Base-by-base conservation (phyloP, 2,888 invertebrate genomes). In the Cosmopolites sordidus region DNA sequence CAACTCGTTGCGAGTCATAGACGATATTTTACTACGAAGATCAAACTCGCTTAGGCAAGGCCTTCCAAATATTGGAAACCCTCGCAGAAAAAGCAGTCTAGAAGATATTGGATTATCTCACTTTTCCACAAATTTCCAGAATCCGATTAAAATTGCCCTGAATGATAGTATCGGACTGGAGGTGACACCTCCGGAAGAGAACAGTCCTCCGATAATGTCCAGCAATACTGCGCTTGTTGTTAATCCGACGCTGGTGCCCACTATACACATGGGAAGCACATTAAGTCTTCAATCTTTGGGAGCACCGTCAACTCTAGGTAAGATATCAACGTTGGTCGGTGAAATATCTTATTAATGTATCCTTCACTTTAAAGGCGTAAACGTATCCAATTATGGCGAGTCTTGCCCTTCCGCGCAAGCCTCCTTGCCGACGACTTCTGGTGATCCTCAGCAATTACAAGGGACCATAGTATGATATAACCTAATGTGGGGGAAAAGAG, bases 401-500 rank as follows among this genome's bases (percentile, higher is more conserved):
- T 65, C 67, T n/a, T 37, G 16, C 16, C 16, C 66, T 56, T 48
- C 52, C 12, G 38, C 72, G 73, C 60, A 75, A 71, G 63, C 73
- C 69, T 58, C 71, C 69, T 30, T 66, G 68, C 57, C 68, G 68
- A 76, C 75, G 8, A 65, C 73, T 43, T 57, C 73, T 3, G 72
- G 76, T 16, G 85, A 86, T 68, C 82, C 87, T 14, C 87, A 87
- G 70, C 87, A 88, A 69, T 77, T 90, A 58, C 91, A 91, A 75
- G 92, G 92, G 63, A 92, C 92, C 70, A 90, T 92, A 76, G 92
- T 92, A 89, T 92, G 90, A 92, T 91, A 91, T 82, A 86, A 90
- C 83, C 86, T 89, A 59, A 89, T 90, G 89, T 89, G 90, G 89
- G 89, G 90, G 82, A 87, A 89, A 76, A 83, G 89, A 79, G 80